These are phyloP conservation scores for Illadopsis cleaveri DNA, from an alignment of 2,113 vertebrate genomes.

Conservation along the genomic window DNA sequence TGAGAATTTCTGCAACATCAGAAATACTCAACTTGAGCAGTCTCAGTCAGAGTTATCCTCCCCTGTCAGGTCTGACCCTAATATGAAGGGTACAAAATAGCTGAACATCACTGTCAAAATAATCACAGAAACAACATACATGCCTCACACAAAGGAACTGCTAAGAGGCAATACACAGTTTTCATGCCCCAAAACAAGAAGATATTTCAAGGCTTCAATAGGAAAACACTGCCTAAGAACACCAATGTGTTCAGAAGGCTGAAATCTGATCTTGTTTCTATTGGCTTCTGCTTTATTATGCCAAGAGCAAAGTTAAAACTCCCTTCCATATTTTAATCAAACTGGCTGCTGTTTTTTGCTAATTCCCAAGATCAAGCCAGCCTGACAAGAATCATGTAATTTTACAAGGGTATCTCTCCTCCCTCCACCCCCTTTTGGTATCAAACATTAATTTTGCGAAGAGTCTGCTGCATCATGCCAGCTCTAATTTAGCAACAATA, in stretches of 20 bases:
- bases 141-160: neutral
- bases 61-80: neutral
- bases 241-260: neutral
- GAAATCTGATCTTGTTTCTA: neutral
- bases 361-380: neutral
- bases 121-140: neutral
- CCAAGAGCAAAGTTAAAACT: neutral
- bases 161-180: neutral
- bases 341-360: neutral
- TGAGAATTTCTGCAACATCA: neutral
- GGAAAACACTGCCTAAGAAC: neutral
- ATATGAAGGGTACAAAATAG: neutral
- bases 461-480: neutral
- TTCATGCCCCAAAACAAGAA: neutral
- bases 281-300: neutral
- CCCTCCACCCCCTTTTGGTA: neutral
- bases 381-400: neutral
- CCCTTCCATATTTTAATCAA: neutral
- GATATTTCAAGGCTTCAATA: neutral
- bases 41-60: neutral
- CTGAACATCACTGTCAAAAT: rapidly evolving
- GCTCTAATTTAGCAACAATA: neutral
- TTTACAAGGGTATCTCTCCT: conserved; percentile 1
- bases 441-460: neutral
- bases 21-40: neutral